phyloP scores from a whole-genome alignment of 1,140 invertebrate species.

The Idris sp. region DNA sequence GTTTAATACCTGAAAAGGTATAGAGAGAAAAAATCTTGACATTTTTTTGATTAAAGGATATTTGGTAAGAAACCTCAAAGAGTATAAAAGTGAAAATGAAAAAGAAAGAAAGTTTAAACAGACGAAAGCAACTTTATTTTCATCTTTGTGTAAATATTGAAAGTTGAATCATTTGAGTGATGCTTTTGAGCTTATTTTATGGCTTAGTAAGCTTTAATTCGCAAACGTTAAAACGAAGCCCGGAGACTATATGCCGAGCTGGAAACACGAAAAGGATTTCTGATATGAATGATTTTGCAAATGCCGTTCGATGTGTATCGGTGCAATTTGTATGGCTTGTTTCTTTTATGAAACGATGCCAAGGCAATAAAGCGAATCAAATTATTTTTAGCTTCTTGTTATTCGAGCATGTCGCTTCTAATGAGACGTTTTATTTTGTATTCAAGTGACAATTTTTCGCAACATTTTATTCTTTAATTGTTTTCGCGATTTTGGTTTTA shows the following conservation, averaged over 20 bases:
- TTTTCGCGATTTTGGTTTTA: neutral
- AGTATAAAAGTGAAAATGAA: neutral
- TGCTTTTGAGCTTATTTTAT: slow-evolving; percentile 37
- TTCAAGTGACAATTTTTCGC: slow-evolving; percentile 20
- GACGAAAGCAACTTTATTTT: slow-evolving; percentile 32
- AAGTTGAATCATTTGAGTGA: slow-evolving; percentile 13
- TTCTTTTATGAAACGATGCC: slow-evolving; percentile 61
- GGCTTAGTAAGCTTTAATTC: slow-evolving; percentile 43
- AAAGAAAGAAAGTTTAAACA: slow-evolving; percentile 1
- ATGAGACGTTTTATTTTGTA: slow-evolving; percentile 45
- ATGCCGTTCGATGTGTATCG: slow-evolving; percentile 51
- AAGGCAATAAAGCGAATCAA: slow-evolving; percentile 60
- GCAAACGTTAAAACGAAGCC: slow-evolving; percentile 39
- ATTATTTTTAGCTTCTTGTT: slow-evolving; percentile 61
- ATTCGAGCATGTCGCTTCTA: slow-evolving; percentile 48
- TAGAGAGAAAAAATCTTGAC: too few species aligned
- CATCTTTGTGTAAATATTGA: slow-evolving; percentile 36
- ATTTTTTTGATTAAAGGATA: too few species aligned
- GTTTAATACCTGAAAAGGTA: too few species aligned
- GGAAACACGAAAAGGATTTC: slow-evolving; percentile 42
- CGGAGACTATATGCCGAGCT: slow-evolving; percentile 11
- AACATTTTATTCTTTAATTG: slow-evolving; percentile 25
- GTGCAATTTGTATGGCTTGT: slow-evolving; percentile 58
- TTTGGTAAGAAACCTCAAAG: too few species aligned
- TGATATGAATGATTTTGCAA: slow-evolving; percentile 48